A percentile compares a stretch with the other conserved stretches of the same genome.
Evolutionary conservation across 2,888 invertebrate species (phyloP).

Genomic region (Bombyx huttoni): DNA sequence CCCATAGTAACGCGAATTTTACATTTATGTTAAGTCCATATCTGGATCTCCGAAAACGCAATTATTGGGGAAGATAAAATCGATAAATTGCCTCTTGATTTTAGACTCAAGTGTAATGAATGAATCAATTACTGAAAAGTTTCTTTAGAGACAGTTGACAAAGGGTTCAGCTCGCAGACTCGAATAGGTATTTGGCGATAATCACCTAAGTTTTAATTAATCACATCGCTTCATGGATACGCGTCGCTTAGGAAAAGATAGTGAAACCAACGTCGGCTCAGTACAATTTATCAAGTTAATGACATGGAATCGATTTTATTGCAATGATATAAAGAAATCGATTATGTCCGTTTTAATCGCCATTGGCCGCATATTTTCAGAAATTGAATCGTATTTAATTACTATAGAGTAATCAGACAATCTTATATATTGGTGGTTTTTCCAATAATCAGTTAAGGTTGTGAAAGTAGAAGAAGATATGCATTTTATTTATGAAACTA

Average conservation of each 20-base stretch:
- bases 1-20: too few species aligned
- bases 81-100: slow-evolving; percentile 24
- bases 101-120: slow-evolving; percentile 31
- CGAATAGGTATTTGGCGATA: slow-evolving; percentile 42
- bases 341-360: too few species aligned
- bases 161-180: slow-evolving; percentile 28
- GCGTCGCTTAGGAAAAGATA: slow-evolving; percentile 31
- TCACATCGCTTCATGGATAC: slow-evolving; percentile 13
- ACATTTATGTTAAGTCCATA: too few species aligned
- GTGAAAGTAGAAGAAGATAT: too few species aligned
- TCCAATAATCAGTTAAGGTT: too few species aligned
- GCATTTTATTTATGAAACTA: too few species aligned
- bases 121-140: slow-evolving; percentile 35
- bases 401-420: too few species aligned
- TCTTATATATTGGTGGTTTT: too few species aligned
- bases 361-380: too few species aligned
- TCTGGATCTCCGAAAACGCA: not conserved
- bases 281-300: not conserved
- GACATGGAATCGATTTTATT: too few species aligned
- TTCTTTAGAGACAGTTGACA: slow-evolving; percentile 29
- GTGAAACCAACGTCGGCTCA: slow-evolving; percentile 7
- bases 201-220: slow-evolving; percentile 57
- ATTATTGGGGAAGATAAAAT: slow-evolving; percentile 19
- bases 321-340: too few species aligned
- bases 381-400: too few species aligned